These are phyloP conservation scores for Lutraria rhynchaena DNA, from an alignment of 1,140 invertebrate species.

Conservation along the genomic window DNA sequence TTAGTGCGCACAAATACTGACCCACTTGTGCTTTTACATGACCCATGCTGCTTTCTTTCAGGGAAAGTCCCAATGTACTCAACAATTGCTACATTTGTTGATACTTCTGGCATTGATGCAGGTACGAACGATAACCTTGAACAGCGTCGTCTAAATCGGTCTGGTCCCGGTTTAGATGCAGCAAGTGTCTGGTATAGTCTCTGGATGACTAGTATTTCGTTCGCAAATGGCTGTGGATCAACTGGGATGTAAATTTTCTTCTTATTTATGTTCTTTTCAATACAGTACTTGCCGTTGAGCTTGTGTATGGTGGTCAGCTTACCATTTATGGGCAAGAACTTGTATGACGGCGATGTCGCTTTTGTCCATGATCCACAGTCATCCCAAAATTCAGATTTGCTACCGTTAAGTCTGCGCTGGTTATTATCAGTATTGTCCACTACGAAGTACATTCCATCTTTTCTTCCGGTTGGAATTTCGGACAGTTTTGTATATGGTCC, in stretches of 20 bases:
- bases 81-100: slow-evolving; percentile 7
- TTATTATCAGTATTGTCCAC: slow-evolving; percentile 7
- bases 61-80: slow-evolving; percentile 40
- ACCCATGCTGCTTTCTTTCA: neutral
- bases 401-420: neutral
- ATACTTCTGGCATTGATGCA: neutral
- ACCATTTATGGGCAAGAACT: neutral
- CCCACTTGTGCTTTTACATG: neutral
- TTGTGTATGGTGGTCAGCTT: neutral
- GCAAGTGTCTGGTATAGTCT: slow-evolving; percentile 9
- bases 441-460: slow-evolving; percentile 26
- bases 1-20: neutral
- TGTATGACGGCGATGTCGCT: neutral
- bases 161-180: neutral
- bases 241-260: slow-evolving; percentile 10
- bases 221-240: neutral
- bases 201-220: slow-evolving; percentile 5
- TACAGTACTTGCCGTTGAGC: slow-evolving; percentile 4
- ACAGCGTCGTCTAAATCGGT: slow-evolving; percentile 6
- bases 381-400: slow-evolving; percentile 43
- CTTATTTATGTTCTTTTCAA: neutral
- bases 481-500: neutral
- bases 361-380: slow-evolving; percentile 10
- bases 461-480: slow-evolving; percentile 9
- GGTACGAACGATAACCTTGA: neutral